phyloP scores from a whole-genome alignment of 2,888 invertebrate species.

The Protula sp. region DNA sequence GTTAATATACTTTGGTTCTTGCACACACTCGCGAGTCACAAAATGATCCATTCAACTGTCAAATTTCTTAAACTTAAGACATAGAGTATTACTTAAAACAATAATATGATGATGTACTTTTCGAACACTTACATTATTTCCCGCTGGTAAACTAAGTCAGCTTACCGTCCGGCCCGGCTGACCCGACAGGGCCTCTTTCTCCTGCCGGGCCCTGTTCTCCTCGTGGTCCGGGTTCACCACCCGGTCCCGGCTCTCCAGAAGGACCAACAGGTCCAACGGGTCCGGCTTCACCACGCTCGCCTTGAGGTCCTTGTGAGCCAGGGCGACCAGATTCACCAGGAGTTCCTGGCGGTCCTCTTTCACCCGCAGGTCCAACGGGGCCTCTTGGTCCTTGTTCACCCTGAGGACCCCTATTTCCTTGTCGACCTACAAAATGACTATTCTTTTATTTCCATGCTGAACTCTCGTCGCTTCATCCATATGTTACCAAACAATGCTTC shows the following conservation, averaged over 20 bases:
- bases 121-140: too few relatives aligned
- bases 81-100: too few relatives aligned
- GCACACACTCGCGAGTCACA: too few relatives aligned
- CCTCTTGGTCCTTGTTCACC: conserved; percentile 15
- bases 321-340: too few relatives aligned
- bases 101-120: too few relatives aligned
- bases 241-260: conserved; percentile 13
- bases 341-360: too few relatives aligned
- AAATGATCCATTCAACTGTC: too few relatives aligned
- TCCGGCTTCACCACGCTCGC: conserved; percentile 12
- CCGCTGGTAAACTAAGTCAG: too few relatives aligned
- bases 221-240: conserved; percentile 13
- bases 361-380: conserved; percentile 5
- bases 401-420: conserved; percentile 20
- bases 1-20: too few relatives aligned
- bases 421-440: conserved; percentile 12
- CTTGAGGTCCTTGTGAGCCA: conserved; percentile 53
- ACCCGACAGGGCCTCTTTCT: neutral
- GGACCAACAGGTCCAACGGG: conserved; percentile 10
- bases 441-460: conserved; percentile 21
- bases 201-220: conserved; percentile 1
- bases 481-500: too few relatives aligned
- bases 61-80: too few relatives aligned
- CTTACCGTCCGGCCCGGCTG: too few relatives aligned
- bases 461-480: conserved; percentile 8